phyloP scores from a whole-genome alignment of 2,797 vertebrate species.

The Silurus aristotelis region DNA sequence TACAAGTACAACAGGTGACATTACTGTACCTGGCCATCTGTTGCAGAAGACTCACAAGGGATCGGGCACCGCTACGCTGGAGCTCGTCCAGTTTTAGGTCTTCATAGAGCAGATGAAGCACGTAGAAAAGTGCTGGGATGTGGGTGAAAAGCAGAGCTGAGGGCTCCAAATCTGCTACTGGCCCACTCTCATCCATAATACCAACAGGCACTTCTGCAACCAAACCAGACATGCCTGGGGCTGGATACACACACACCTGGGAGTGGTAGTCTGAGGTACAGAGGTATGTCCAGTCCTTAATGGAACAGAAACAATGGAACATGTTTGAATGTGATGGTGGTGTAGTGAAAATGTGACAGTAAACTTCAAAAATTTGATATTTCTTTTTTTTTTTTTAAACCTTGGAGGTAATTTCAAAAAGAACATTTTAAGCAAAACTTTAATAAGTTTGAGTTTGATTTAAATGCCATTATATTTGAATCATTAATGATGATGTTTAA shows the following conservation, averaged over 20 bases:
- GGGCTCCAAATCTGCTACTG: conserved; percentile 81
- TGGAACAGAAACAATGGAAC: neutral
- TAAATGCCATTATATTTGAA: neutral
- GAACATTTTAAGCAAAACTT: neutral
- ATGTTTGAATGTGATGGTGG: neutral
- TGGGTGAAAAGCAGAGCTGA: conserved; percentile 89
- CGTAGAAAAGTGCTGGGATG: conserved; percentile 91
- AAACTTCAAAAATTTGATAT: neutral
- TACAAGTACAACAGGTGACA: too few species aligned
- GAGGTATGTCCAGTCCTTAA: conserved; percentile 93
- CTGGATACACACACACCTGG: conserved; percentile 80
- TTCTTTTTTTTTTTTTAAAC: neutral
- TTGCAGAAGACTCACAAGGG: conserved; percentile 87
- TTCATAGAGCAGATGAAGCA: conserved; percentile 93
- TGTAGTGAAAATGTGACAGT: neutral
- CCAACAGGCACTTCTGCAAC: conserved; percentile 61
- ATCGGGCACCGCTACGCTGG: conserved; percentile 85
- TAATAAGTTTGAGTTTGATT: neutral
- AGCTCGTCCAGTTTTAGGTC: conserved; percentile 93
- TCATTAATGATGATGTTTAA: neutral
- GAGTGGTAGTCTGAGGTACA: conserved; percentile 87
- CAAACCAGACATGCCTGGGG: conserved; percentile 74
- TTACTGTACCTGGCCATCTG: conserved; percentile 87
- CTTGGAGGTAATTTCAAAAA: neutral
- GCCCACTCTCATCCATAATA: conserved; percentile 67